Conservation (phyloP, 2,113 vertebrate genomes). For the Platysteira castanea region DNA sequence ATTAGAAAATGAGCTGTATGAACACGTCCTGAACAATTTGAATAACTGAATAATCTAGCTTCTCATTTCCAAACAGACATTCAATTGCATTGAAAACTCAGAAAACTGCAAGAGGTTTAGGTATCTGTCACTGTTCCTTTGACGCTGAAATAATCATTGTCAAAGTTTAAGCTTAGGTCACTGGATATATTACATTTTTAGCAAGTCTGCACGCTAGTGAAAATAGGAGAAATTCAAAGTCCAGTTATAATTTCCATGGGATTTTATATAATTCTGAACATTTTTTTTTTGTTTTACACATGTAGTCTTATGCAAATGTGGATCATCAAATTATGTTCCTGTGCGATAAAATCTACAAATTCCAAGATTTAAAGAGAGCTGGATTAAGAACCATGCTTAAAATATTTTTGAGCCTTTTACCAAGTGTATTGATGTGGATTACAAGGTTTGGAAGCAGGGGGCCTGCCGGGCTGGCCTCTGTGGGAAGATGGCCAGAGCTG, state of each 20-base stretch:
- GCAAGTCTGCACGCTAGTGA: not conserved
- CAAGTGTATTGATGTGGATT: not conserved
- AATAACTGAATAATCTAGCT: not conserved
- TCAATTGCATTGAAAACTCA: not conserved
- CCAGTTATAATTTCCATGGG: not conserved
- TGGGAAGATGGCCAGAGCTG: rapidly evolving
- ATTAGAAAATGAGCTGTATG: not conserved
- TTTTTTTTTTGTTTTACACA: not conserved
- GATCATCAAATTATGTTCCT: not conserved
- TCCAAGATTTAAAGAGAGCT: not conserved
- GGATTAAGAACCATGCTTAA: not conserved
- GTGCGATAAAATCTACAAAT: not conserved
- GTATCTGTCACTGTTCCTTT: not conserved
- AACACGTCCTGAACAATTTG: not conserved
- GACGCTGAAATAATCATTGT: not conserved
- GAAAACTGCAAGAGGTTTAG: not conserved
- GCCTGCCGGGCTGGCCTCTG: rapidly evolving
- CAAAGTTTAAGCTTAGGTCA: not conserved
- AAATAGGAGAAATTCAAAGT: not conserved
- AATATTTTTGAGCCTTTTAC: not conserved
- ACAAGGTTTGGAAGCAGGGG: not conserved
- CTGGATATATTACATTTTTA: not conserved
- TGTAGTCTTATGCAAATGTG: not conserved
- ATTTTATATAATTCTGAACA: not conserved
- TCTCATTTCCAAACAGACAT: not conserved